Base-by-base conservation (phyloP, 2,797 vertebrate genomes). In the Ibycter americanus region DNA sequence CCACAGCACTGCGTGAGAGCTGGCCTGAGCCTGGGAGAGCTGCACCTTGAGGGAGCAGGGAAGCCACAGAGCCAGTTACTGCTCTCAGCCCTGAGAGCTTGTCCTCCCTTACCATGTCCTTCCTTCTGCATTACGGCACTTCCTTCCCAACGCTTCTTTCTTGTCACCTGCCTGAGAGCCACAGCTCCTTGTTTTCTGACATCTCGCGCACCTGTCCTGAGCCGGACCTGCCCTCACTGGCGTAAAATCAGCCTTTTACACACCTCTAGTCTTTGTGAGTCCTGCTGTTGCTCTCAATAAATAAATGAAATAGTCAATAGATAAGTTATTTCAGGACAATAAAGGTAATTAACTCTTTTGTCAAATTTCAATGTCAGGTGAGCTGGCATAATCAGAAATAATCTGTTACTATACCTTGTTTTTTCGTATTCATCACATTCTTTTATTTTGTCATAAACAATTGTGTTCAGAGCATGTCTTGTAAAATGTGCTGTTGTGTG, bases 51-150 rank as follows among this genome's bases (percentile, higher is more conserved):
- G 7, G 4, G 8, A 23, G 11, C 8, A 44, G 31, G 9, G 14
- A 32, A 54, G 17, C 32, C 1, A 0, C 44, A 44, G 27, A 42
- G 11, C 10, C 0, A 0, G 36, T n/a, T 22, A 5, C 29, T 73
- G 34, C 12, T 44, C 20, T 83, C 36, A 73, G 40, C 21, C 34
- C 51, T 77, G 22, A 34, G 22, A 72, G 32, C 5, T 40, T 20
- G 6, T 5, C 26, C 31, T 76, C 19, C 40, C 8, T 78, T 67
- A 34, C 25, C 17, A 1, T 9, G 26, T 22, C 40, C 42, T 74
- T 56, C 38, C 38, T 17, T 12, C 9, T 3, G 0, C 21, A 18
- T 1, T 54, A 56, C 61, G 46, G 9, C 5, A 9, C 16, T 58
- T 84, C 22, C 42, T 47, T 61, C 47, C 44, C 59, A 3, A 36